phyloP scores from a whole-genome alignment of 1,140 invertebrate genomes.

The Coelopa frigida region DNA sequence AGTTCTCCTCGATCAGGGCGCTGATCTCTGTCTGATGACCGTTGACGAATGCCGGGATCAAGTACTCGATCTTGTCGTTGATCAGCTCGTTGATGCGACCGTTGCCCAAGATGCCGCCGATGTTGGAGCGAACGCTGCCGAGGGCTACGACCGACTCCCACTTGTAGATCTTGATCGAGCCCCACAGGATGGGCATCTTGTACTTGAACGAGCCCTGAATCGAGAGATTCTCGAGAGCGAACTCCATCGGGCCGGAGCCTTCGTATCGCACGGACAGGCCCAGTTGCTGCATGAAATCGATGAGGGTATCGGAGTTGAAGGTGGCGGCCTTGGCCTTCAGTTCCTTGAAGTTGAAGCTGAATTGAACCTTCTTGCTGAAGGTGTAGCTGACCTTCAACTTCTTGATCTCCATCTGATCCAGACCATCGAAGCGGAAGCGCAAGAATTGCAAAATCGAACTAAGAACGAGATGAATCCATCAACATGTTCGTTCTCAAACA shows the following conservation, averaged over 20 bases:
- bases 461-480: not conserved
- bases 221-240: conserved; percentile 27
- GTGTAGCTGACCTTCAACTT: conserved; percentile 39
- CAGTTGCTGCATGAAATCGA: conserved; percentile 26
- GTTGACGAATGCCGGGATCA: conserved; percentile 32
- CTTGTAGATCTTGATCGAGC: conserved; percentile 40
- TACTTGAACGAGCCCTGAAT: conserved; percentile 40
- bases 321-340: conserved; percentile 26
- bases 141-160: conserved; percentile 25
- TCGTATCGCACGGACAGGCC: conserved; percentile 33
- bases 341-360: conserved; percentile 24
- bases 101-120: conserved; percentile 36
- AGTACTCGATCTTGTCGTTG: conserved; percentile 31
- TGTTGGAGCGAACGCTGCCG: conserved; percentile 30
- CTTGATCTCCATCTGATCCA: conserved; percentile 31
- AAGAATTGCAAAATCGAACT: conserved; percentile 30
- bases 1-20: conserved; percentile 19
- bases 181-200: conserved; percentile 40
- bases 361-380: conserved; percentile 39
- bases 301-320: conserved; percentile 28
- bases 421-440: conserved; percentile 39
- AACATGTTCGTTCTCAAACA: not conserved
- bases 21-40: conserved; percentile 31
- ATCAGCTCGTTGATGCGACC: conserved; percentile 31
- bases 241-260: conserved; percentile 28